Conservation (phyloP, 2,888 invertebrate genomes). For the Eledona agricola region DNA sequence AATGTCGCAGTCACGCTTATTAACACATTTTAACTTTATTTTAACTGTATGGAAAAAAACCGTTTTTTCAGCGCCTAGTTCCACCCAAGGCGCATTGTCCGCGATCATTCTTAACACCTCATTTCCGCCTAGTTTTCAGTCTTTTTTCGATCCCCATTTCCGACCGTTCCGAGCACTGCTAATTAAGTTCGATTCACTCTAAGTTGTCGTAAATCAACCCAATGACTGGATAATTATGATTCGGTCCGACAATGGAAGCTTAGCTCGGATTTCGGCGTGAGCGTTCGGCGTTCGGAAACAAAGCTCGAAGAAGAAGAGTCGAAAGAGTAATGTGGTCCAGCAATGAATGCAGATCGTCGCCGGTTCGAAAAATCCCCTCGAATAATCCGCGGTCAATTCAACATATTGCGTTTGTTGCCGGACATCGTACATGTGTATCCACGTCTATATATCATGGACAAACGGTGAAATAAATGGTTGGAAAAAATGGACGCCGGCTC, state of each 20-base stretch:
- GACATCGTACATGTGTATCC: constrained; percentile 48
- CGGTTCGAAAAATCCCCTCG: constrained; percentile 21
- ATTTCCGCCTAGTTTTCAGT: constrained; percentile 15
- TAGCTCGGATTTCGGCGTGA: constrained; percentile 21
- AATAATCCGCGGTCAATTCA: constrained; percentile 45
- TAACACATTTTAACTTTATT: too few relatives aligned
- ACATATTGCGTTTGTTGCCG: constrained; percentile 45
- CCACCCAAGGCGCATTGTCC: constrained; percentile 20
- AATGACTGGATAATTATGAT: constrained; percentile 11
- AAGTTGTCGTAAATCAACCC: constrained; percentile 5
- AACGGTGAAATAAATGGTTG: constrained; percentile 28
- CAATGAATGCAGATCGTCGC: constrained; percentile 24
- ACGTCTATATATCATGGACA: constrained; percentile 47
- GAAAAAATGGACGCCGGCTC: constrained; percentile 38
- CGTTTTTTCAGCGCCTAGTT: constrained; percentile 16
- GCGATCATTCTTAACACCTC: constrained; percentile 27
- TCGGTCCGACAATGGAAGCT: constrained; percentile 9
- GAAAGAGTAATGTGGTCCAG: constrained; percentile 17
- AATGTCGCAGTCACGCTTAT: too few relatives aligned
- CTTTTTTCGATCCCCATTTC: constrained; percentile 21
- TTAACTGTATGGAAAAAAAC: constrained; percentile 28
- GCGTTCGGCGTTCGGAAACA: constrained; percentile 4
- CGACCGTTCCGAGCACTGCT: constrained; percentile 17
- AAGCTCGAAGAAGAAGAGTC: too few relatives aligned
- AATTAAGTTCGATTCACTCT: constrained; percentile 21